phyloP scores from a whole-genome alignment of 2,888 invertebrate species.

The Hypercompe scribonia region DNA sequence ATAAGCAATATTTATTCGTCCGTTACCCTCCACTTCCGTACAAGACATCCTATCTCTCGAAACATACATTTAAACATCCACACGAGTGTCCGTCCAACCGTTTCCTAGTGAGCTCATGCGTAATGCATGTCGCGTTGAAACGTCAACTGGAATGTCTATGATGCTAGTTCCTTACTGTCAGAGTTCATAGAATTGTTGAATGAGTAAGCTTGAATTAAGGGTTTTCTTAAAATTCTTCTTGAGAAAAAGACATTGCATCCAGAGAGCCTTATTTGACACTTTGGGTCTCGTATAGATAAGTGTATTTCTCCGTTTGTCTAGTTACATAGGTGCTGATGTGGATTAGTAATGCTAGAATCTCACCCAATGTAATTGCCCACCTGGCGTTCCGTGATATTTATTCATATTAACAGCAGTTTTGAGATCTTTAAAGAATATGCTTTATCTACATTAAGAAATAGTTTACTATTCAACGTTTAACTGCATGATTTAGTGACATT shows the following conservation, averaged over 20 bases:
- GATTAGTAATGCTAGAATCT: too few relatives aligned
- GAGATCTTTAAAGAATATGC: too few relatives aligned
- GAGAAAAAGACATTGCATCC: background rate
- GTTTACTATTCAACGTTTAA: background rate
- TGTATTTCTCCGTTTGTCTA: too few relatives aligned
- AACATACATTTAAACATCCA: slow-evolving; percentile 37
- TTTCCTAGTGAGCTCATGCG: slow-evolving; percentile 65
- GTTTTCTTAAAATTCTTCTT: background rate
- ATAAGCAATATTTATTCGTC: background rate
- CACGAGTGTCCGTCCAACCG: slow-evolving; percentile 59
- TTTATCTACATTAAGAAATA: too few relatives aligned
- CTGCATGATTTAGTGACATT: too few relatives aligned
- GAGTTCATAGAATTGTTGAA: slow-evolving; percentile 18
- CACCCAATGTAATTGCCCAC: too few relatives aligned
- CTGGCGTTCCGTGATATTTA: too few relatives aligned
- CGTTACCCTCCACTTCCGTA: slow-evolving; percentile 39
- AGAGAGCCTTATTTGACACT: background rate
- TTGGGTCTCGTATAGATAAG: too few relatives aligned
- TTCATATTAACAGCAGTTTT: too few relatives aligned
- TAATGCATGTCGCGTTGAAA: slow-evolving; percentile 60
- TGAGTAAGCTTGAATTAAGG: background rate
- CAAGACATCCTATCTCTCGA: slow-evolving; percentile 40
- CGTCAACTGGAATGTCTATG: slow-evolving; percentile 36
- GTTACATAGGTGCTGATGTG: too few relatives aligned
- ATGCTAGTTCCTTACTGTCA: slow-evolving; percentile 24